Evolutionary conservation across 1,140 invertebrate species (phyloP), one percentile per base, ranked within the genome.

Genomic region (Cydia pomonella): DNA sequence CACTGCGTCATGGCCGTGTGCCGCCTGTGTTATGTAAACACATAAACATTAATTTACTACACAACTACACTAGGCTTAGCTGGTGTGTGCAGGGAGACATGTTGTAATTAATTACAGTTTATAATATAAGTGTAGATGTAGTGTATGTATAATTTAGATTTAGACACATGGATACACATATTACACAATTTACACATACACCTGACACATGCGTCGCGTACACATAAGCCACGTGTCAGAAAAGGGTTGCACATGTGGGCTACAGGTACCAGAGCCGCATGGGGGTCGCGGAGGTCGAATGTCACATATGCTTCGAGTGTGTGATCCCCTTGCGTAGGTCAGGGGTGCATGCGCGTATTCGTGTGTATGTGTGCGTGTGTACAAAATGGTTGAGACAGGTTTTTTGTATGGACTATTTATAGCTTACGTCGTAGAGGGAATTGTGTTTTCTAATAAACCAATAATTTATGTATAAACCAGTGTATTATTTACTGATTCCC

Each of bases 241-340:
- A 69, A 92, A 92, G 89, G 91, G 91, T 92, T 92, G 88, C 89
- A 89, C 91, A 91, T 92, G 89, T 92, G 89, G 85, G 89, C 86
- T 88, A 89, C 76, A 86, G 87, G 84, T 87, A 92, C 89, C 80
- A 91, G 87, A 88, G 77, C 63, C 73, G 73, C 87, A 92, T 77
- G 82, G 76, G 64, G 18, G 21, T 73, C 18, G 66, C 73, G 77
- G 82, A 82, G 83, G 74, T 80, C 73, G 38, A 77, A 76, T 77
- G 77, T 84, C 87, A 92, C 88, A 90, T 81, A 85, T 91, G 88
- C 72, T 77, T 72, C 74, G 76, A 73, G 80, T 78, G 76, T 82
- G 76, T 80, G 76, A 44, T 69, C 64, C 64, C 64, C 64, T 69
- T 69, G 64, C 64, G 64, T 69, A 69, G 64, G 64, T 69, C 33